Base-by-base conservation (phyloP, 2,113 vertebrate genomes). In the Mellivora capensis region DNA sequence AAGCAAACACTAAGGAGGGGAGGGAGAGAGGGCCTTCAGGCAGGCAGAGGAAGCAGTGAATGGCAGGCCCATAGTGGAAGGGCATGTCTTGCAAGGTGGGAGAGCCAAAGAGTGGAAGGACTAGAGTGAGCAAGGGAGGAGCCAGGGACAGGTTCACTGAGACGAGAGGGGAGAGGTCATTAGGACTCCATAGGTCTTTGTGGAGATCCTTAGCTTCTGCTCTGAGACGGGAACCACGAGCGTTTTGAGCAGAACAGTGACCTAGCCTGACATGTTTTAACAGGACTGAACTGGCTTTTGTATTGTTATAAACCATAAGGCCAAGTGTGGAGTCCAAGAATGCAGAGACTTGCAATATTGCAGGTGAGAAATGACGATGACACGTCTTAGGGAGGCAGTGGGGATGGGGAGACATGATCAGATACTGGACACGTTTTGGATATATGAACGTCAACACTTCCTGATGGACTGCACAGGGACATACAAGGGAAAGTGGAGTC, bases 1-100 rank as follows among this genome's bases (percentile, higher is more conserved):
- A 47, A 87, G 37, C 42, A 95, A 87, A 72, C 34, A 37, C 10
- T 47, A 17, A 34, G 52, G 2, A n/a, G n/a, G 6, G 34, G 10
- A 59, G 9, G 11, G 10, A 42, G 21, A 10, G n/a, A 52, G 25
- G 31, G 6, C 6, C n/a, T 15, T 72, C 13, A 54, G 25, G 27
- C 9, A 54, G 25, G 42, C 37, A 84, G 31, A 90, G 23, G 5
- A n/a, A 25, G n/a, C 15, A 62, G 31, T 42, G 42, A 62, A 9
- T 37, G 14, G 20, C 39, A 20, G 34, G 27, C 14, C 14, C 5
- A 21, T 14, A 29, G 27, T 52, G 27, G 15, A 21, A 20, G 4
- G 80, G 14, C 10, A 8, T 15, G 1, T 47, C 18, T 18, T 31
- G 0, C 7, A 21, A 8, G 8, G 0, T 7, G 39, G 39, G 39